A percentile compares a stretch with the other conserved stretches of the same genome.
phyloP scores from a whole-genome alignment of 2,797 vertebrate species.

The Lagorchestes hirsutus region DNA sequence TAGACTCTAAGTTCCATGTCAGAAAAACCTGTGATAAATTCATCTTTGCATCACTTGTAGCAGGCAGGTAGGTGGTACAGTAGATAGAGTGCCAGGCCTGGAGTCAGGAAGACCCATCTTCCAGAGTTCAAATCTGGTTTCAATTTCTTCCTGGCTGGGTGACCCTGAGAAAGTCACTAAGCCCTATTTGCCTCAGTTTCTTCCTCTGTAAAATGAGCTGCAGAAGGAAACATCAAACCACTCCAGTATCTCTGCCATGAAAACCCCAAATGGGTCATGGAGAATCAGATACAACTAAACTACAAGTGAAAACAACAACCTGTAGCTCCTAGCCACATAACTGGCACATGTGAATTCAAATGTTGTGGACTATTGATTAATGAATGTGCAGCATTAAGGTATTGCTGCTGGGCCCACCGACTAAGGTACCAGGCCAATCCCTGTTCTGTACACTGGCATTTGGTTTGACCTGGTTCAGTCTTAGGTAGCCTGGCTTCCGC shows the following conservation, averaged over 20 bases:
- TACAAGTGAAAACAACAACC: too few species aligned
- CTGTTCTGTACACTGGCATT: background rate
- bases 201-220: background rate
- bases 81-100: background rate
- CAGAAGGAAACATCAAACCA: background rate
- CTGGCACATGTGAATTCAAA: background rate
- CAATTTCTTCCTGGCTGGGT: background rate
- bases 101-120: background rate
- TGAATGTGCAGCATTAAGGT: background rate
- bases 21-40: background rate
- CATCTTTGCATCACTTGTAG: background rate
- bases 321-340: background rate
- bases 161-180: background rate
- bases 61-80: background rate
- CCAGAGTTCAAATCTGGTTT: background rate
- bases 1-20: background rate
- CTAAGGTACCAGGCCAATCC: background rate
- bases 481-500: background rate
- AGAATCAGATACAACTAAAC: background rate
- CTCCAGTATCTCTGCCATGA: background rate
- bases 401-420: background rate
- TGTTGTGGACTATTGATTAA: background rate
- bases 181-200: background rate
- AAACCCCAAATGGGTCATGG: background rate
- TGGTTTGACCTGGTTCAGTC: background rate